phyloP scores from a whole-genome alignment of 2,113 vertebrate species.

The Tringa solitaria region DNA sequence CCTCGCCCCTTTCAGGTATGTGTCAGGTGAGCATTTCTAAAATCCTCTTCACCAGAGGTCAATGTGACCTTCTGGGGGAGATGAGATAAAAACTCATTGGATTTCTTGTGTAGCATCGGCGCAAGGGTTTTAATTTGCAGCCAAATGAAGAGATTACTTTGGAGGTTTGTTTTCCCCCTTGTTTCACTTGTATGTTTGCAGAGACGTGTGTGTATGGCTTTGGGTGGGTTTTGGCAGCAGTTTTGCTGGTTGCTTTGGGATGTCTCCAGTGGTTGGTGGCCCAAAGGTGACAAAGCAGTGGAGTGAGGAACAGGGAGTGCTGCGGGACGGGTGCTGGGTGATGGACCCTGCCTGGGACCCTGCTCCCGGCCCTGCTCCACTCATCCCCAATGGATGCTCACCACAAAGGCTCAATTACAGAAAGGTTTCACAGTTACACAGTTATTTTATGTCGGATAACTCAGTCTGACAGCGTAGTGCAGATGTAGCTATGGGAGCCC shows the following conservation, averaged over 20 bases:
- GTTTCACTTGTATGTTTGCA: not conserved
- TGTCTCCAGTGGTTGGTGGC: not conserved
- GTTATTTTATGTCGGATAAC: not conserved
- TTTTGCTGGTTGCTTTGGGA: not conserved
- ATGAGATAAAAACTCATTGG: not conserved
- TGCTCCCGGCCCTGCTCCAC: not conserved
- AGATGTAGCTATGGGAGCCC: not conserved
- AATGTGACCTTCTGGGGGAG: not conserved
- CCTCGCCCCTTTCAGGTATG: not conserved
- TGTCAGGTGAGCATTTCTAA: not conserved
- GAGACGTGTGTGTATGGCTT: not conserved
- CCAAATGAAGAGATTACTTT: not conserved
- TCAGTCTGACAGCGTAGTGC: not conserved
- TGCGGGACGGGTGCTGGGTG: fast-evolving
- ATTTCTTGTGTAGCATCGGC: not conserved
- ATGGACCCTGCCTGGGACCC: not conserved
- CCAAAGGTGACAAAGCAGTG: not conserved
- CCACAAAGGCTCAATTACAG: not conserved
- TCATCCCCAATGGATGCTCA: fast-evolving
- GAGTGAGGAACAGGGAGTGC: not conserved
- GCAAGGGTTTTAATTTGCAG: not conserved
- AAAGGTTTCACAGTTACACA: not conserved
- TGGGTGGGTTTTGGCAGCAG: not conserved
- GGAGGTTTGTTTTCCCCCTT: not conserved
- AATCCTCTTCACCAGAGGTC: not conserved